Base-by-base conservation (phyloP, 35 echinoderm and acorn worm genomes). In the Apostichopus parvimensis region DNA sequence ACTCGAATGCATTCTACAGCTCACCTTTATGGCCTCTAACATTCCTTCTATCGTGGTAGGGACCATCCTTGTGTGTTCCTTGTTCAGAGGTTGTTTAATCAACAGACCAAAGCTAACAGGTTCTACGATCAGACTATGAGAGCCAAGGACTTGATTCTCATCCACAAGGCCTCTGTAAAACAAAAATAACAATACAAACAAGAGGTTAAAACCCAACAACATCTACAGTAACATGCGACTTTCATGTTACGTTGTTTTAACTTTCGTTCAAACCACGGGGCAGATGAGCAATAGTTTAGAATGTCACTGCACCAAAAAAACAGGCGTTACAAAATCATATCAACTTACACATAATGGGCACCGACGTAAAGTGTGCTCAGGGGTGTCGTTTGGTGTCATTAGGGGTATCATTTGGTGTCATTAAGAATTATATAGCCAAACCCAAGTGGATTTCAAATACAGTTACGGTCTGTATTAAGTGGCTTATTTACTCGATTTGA, bases 11-110 rank as follows among this genome's bases (percentile, higher is more conserved):
- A 45, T 45, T 45, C 34, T 28, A 58, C 34, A 13, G 18, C 79
- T 89, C 84, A 96, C 97, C 97, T 94, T 87, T 10, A 98, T 94
- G 21, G 94, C 90, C 21, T 95, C 94, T 56, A 98, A 87, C 1
- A 82, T 94, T 65, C 90, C 93, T 18, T 86, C 89, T 53, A 98
- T 91, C 15, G 91, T 73, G 21, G 93, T 80, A 9, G 93, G 97
- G 1, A 80, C 82, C 56, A 91, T 54, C 4, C 82, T 83, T 81
- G 76, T 92, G 53, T 78, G 70, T 26, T 93, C 55, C 75, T 95
- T 95, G 66, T 87, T 77, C 20, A 98, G 62, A 8, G 97, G 88
- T 77, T 87, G 87, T 9, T 92, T 96, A 79, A 94, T 58, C 56
- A 94, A 87, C n/a, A 98, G 76, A 60, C 92, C 92, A 25, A 98